Percentiles rank a stretch among this genome's conserved stretches.
Evolutionary conservation across 2,797 vertebrate genomes (phyloP).

Genomic region (Myripristis murdjan): DNA sequence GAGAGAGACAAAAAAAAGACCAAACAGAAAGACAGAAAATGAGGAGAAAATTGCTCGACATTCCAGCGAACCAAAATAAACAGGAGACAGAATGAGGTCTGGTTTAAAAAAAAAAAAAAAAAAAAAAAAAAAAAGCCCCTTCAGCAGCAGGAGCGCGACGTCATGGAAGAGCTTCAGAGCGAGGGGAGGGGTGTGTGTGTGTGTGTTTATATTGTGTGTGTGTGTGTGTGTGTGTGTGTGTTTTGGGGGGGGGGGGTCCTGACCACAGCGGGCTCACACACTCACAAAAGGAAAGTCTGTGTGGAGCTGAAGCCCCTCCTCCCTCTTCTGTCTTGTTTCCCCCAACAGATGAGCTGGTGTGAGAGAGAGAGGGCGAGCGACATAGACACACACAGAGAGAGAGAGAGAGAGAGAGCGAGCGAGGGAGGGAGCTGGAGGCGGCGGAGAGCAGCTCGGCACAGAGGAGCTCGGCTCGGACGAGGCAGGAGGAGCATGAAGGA

Average conservation of each 20-base stretch:
- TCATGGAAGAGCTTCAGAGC: slow-evolving; percentile 70
- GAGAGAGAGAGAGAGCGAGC: slow-evolving; percentile 48
- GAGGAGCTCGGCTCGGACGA: slow-evolving; percentile 23
- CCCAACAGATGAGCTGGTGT: slow-evolving; percentile 81
- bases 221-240: slow-evolving; percentile 52
- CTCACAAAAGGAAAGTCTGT: slow-evolving; percentile 77
- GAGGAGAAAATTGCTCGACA: slow-evolving; percentile 62
- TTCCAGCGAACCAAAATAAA: slow-evolving; percentile 79
- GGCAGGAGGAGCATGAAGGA: slow-evolving; percentile 62
- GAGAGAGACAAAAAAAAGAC: slow-evolving; percentile 37
- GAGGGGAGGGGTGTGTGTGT: slow-evolving; percentile 26
- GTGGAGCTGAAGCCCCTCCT: slow-evolving; percentile 72
- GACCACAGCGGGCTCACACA: slow-evolving; percentile 53
- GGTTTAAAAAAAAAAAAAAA: slow-evolving; percentile 60
- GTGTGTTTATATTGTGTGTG: too few relatives aligned
- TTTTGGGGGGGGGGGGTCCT: slow-evolving; percentile 43
- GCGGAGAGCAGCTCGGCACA: slow-evolving; percentile 37
- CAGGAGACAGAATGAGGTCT: slow-evolving; percentile 64
- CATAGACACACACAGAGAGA: slow-evolving; percentile 35
- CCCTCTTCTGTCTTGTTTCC: slow-evolving; percentile 75
- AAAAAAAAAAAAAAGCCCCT: too few relatives aligned
- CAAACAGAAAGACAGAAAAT: slow-evolving; percentile 43
- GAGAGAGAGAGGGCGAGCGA: slow-evolving; percentile 43
- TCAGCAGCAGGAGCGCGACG: slow-evolving; percentile 58
- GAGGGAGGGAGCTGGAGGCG: slow-evolving; percentile 55